These are phyloP conservation scores for Colius striatus DNA, from an alignment of 2,113 vertebrate genomes.

Conservation along the genomic window DNA sequence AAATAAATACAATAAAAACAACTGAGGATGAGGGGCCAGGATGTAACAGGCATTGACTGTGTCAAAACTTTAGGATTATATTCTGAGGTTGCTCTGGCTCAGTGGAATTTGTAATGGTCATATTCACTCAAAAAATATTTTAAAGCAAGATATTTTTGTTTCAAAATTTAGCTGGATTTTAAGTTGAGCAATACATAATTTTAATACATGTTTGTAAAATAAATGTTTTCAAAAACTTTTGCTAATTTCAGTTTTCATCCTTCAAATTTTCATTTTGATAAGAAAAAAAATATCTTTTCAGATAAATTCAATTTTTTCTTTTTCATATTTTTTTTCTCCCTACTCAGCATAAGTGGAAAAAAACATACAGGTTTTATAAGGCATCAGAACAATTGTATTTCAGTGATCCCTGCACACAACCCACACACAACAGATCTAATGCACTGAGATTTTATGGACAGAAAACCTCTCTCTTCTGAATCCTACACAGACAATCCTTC, in stretches of 20 bases:
- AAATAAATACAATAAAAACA: conserved; percentile 1
- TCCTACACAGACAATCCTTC: neutral
- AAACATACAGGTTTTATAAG: neutral
- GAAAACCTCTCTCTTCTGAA: neutral
- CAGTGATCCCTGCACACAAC: neutral
- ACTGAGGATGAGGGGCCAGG: neutral
- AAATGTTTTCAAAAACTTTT: neutral
- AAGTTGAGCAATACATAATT: neutral
- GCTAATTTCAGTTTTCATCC: neutral
- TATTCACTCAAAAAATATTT: neutral
- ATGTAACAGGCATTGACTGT: neutral
- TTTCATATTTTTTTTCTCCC: neutral
- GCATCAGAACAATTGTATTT: neutral
- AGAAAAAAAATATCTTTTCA: neutral
- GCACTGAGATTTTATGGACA: neutral
- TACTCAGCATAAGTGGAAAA: neutral
- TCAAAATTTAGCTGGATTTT: neutral
- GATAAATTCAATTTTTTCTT: neutral
- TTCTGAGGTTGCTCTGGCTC: neutral
- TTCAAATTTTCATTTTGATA: neutral
- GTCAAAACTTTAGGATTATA: neutral
- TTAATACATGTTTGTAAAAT: neutral
- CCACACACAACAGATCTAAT: neutral
- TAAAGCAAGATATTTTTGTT: neutral
- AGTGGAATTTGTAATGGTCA: neutral